phyloP scores from a whole-genome alignment of 2,797 vertebrate genomes.

The Eulemur coronatus region DNA sequence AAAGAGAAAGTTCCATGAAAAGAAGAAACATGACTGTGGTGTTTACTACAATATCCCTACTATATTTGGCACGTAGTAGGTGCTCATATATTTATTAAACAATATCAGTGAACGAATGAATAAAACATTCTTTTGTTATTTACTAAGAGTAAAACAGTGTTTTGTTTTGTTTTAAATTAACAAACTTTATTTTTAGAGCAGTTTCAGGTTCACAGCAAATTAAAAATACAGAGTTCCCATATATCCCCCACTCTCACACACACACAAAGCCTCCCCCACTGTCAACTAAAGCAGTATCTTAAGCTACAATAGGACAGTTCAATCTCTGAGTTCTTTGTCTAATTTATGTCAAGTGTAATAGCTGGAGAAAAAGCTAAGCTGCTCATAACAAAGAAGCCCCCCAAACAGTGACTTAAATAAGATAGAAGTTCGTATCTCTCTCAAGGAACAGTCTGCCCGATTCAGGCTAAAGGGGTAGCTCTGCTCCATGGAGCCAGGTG shows the following conservation, averaged over 20 bases:
- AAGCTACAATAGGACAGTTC: background rate
- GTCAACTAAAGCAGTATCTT: background rate
- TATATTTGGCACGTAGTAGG: background rate
- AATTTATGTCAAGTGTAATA: background rate
- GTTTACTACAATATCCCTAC: background rate
- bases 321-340: background rate
- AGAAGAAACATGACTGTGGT: background rate
- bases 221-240: background rate
- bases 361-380: background rate
- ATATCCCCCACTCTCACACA: background rate
- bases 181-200: background rate
- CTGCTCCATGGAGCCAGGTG: background rate
- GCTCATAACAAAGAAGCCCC: background rate
- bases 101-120: background rate
- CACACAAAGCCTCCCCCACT: background rate
- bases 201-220: background rate
- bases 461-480: background rate
- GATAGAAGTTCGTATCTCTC: background rate
- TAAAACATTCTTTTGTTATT: background rate
- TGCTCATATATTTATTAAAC: background rate
- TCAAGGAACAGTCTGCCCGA: background rate
- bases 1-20: background rate
- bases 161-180: constrained; percentile 6
- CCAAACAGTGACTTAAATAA: background rate
- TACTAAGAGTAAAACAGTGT: background rate